Evolutionary conservation across 2,113 vertebrate genomes (phyloP).

Genomic region (Pachyramphus minor): DNA sequence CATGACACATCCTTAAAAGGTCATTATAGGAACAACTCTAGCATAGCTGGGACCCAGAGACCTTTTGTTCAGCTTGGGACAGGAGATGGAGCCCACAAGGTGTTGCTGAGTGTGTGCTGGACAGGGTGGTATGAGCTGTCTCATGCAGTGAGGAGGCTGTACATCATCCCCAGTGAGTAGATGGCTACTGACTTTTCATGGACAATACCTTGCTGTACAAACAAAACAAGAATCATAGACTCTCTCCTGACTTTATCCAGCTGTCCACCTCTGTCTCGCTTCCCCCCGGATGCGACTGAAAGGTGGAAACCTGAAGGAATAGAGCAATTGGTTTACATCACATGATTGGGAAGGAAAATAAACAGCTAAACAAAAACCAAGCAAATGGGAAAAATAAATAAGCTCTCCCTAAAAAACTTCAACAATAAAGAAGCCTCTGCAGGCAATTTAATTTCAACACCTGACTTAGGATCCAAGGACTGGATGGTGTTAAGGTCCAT

Average conservation of each 20-base stretch:
- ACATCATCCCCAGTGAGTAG: not conserved
- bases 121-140: not conserved
- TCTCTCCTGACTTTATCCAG: not conserved
- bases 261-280: not conserved
- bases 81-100: not conserved
- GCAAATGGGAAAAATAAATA: not conserved
- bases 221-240: not conserved
- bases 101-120: not conserved
- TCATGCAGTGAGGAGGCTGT: not conserved
- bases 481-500: constrained; percentile 21
- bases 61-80: not conserved
- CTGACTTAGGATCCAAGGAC: not conserved
- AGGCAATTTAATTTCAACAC: constrained; percentile 11
- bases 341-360: not conserved
- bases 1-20: not conserved
- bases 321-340: not conserved
- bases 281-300: not conserved
- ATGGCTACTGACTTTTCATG: not conserved
- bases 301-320: not conserved
- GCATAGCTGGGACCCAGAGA: not conserved
- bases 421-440: not conserved
- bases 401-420: not conserved
- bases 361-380: not conserved
- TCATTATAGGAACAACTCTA: not conserved
- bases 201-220: not conserved